Conservation (phyloP, 2,113 vertebrate genomes). For the Callaeas wilsoni region DNA sequence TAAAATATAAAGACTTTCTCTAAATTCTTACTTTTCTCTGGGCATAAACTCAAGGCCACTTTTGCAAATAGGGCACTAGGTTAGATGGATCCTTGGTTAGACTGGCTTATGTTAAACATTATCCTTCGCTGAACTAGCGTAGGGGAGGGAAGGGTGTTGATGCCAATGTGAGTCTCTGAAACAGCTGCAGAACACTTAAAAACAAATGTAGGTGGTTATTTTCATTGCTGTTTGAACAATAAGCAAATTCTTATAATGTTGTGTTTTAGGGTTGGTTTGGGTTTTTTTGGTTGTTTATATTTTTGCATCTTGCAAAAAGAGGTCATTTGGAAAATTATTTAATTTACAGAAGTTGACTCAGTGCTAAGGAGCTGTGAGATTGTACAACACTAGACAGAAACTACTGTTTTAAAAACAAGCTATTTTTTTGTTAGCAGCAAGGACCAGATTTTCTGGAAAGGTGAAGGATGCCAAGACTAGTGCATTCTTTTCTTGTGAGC, state of each 20-base stretch:
- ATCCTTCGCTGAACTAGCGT: not conserved
- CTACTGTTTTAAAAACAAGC: not conserved
- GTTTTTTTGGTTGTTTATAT: not conserved
- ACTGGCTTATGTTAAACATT: not conserved
- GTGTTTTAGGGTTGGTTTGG: not conserved
- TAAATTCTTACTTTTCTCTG: not conserved
- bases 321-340: not conserved
- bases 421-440: not conserved
- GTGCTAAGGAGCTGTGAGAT: not conserved
- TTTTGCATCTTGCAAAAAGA: not conserved
- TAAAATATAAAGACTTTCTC: not conserved
- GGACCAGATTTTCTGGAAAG: conserved; percentile 57
- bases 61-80: not conserved
- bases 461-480: not conserved
- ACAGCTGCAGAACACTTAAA: not conserved
- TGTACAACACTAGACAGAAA: not conserved
- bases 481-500: conserved; percentile 21
- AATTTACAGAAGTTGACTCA: not conserved
- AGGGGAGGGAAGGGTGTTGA: not conserved
- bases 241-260: not conserved
- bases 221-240: not conserved
- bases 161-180: not conserved
- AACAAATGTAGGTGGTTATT: not conserved
- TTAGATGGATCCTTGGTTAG: not conserved
- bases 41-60: not conserved